Base-by-base conservation (phyloP, 2,113 vertebrate species). In the Pelecanoides urinatrix region DNA sequence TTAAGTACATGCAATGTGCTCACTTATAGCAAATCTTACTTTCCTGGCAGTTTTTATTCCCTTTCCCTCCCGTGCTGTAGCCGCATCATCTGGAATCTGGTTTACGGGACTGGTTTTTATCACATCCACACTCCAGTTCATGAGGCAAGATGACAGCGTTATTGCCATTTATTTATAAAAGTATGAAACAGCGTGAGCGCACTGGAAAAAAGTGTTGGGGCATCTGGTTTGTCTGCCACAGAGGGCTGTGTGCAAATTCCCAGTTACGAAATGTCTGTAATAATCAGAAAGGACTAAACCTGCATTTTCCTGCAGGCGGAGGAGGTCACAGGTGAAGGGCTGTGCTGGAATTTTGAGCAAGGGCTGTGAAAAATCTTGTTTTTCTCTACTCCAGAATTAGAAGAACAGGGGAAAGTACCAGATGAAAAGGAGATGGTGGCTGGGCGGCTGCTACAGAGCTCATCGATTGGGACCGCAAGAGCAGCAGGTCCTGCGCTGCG, bases 1-100 rank as follows among this genome's bases (percentile, higher is more conserved):
- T 17, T 20, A 17, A n/a, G 0, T 23, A 20, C 50, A 0, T 18
- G 42, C 53, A 27, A 7, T 1, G 3, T 38, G 30, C n/a, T 58
- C 32, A 38, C 83, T 74, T 40, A 38, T 7, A 72, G 65, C 73
- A 66, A 42, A 25, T 14, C 11, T 52, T 26, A 15, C n/a, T 30
- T 44, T 38, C 59, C 49, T 12, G 71, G 14, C 44, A 17, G 29
- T 1, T 94, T 53, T 58, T 11, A 75, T 45, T 29, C 63, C 26
- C 42, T 23, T 81, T 63, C 38, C 22, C 62, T 52, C 52, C 38
- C 0, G 3, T 70, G 49, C 79, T 32, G 45, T 13, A 42, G 56
- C 59, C 49, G 62, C 49, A 84, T 4, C 21, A 16, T 1, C 40
- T 34, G 71, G 92, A 34, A 6, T 52, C 21, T 75, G 76, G 2